Evolutionary conservation across 2,888 invertebrate species (phyloP).

Genomic region (Agonopterix subpropinquella): DNA sequence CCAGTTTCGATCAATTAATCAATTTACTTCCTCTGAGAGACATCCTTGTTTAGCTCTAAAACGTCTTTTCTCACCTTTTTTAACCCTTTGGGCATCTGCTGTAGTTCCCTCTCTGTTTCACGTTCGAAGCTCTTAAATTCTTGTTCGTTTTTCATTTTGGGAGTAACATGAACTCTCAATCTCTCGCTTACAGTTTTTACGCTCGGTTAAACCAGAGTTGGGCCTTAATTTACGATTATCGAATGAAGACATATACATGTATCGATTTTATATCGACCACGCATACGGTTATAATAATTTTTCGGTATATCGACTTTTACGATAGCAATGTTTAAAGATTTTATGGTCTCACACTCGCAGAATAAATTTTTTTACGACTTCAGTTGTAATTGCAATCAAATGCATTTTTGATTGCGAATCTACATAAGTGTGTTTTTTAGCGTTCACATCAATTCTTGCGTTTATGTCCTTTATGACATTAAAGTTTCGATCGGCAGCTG

Average conservation of each 20-base stretch:
- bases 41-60: conserved; percentile 14
- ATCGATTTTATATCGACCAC: conserved; percentile 28
- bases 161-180: conserved; percentile 69
- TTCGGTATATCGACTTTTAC: conserved; percentile 51
- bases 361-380: conserved; percentile 32
- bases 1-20: conserved; percentile 17
- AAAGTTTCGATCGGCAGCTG: conserved; percentile 37
- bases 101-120: conserved; percentile 37
- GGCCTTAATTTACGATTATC: conserved; percentile 67
- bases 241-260: conserved; percentile 58
- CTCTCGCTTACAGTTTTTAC: conserved; percentile 64
- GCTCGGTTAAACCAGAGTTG: conserved; percentile 59
- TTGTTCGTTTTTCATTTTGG: conserved; percentile 51
- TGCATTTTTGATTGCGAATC: conserved; percentile 30
- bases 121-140: conserved; percentile 27
- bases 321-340: conserved; percentile 35
- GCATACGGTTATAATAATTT: conserved; percentile 36
- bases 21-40: conserved; percentile 24
- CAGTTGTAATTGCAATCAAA: conserved; percentile 23
- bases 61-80: conserved; percentile 19
- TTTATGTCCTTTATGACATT: conserved; percentile 12
- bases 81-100: conserved; percentile 35
- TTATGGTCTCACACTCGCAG: conserved; percentile 35
- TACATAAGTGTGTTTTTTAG: conserved; percentile 28
- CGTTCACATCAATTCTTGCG: conserved; percentile 27